Conservation (phyloP, 2,888 invertebrate species). For the Gibbula magus region DNA sequence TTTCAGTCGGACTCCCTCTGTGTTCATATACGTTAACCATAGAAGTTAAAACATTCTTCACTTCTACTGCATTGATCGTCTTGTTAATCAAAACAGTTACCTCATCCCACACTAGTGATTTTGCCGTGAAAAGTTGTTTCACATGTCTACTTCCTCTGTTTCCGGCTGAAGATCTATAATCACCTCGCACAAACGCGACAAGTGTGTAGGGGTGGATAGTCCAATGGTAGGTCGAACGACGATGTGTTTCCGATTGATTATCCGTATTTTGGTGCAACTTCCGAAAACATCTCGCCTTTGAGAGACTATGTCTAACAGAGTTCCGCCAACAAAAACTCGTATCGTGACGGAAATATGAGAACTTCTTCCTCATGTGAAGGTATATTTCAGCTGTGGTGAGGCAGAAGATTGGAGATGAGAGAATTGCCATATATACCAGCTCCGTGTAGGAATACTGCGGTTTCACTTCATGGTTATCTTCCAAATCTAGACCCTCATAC, state of each 20-base stretch:
- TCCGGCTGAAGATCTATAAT: neutral
- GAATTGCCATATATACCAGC: neutral
- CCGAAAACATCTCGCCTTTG: conserved; percentile 60
- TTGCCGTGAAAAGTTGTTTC: too few species aligned
- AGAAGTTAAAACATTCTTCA: too few species aligned
- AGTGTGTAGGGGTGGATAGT: conserved; percentile 56
- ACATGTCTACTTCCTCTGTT: too few species aligned
- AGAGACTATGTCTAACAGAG: conserved; percentile 60
- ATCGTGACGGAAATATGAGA: conserved; percentile 51
- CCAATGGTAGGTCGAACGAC: conserved; percentile 56
- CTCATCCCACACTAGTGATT: too few species aligned
- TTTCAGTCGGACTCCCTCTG: too few species aligned
- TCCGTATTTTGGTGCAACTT: conserved; percentile 48
- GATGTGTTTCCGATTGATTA: conserved; percentile 37
- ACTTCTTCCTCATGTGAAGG: conserved; percentile 51
- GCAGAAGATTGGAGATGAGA: neutral
- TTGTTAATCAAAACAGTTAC: too few species aligned
- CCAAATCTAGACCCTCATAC: neutral
- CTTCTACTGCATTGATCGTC: too few species aligned
- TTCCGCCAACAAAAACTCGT: conserved; percentile 58
- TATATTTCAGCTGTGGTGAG: neutral
- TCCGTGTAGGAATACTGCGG: neutral
- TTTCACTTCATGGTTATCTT: neutral
- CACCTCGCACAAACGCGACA: conserved; percentile 50
- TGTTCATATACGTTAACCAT: too few species aligned